Evolutionary conservation across 2,113 vertebrate species (phyloP).

Genomic region (Hystrix brachyura): DNA sequence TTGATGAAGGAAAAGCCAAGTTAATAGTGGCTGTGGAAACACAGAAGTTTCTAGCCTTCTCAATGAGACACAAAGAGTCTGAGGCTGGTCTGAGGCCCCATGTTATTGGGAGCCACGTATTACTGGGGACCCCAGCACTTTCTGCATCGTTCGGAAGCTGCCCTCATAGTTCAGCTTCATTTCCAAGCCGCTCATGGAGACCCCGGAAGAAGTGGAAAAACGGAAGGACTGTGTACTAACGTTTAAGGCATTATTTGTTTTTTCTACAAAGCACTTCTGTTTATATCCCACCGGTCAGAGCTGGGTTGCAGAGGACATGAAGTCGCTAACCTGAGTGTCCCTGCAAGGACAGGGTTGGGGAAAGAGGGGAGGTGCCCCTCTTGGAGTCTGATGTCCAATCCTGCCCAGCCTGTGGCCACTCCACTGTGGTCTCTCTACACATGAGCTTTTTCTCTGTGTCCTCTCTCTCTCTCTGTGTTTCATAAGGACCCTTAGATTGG

Average conservation of each 20-base stretch:
- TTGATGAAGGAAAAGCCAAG: not conserved
- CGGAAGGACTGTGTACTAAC: not conserved
- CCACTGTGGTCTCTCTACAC: not conserved
- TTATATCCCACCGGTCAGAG: not conserved
- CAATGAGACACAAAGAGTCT: not conserved
- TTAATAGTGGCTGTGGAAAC: not conserved
- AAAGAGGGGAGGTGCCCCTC: not conserved
- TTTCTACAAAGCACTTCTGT: not conserved
- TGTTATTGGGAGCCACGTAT: not conserved
- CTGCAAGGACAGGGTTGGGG: not conserved
- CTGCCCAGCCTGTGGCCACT: not conserved
- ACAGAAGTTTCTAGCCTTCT: not conserved
- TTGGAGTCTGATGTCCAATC: not conserved
- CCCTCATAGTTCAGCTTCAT: not conserved
- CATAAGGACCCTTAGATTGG: not conserved
- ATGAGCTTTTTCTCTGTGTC: not conserved
- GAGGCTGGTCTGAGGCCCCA: not conserved
- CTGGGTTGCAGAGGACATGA: not conserved
- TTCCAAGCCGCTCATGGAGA: not conserved
- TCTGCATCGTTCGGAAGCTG: not conserved
- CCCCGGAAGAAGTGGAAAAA: not conserved
- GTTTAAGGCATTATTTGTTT: not conserved
- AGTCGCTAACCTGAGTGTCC: not conserved
- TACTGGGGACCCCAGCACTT: not conserved
- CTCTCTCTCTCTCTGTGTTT: not conserved